Evolutionary conservation across 2,888 invertebrate species (phyloP), one percentile per base, ranked within the genome.

Genomic region (Ophion obscuratus): DNA sequence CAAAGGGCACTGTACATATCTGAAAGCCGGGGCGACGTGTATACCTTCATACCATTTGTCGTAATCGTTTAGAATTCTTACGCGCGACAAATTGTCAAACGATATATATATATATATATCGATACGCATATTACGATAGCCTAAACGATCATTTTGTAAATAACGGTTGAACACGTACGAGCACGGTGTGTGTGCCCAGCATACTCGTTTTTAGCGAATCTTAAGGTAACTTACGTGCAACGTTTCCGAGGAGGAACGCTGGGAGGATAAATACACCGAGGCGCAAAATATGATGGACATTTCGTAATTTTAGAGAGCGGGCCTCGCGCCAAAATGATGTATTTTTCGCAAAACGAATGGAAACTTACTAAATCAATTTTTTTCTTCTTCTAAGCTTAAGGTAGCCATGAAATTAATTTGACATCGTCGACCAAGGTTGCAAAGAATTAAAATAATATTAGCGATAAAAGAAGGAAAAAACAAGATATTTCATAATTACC

Each of bases 111-210:
- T n/a, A 61, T 20, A 31, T 53, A 53, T 53, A 53, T 53, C 17
- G 10, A 27, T 70, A 70, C n/a, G 59, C 14, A 57, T 47, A 59
- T 62, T 61, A 71, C 47, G 66, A 74, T 70, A 77, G 81, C 53
- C 64, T 83, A 82, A 85, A 44, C 47, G 57, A 75, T 88, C 85
- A 84, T 83, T 85, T 82, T 68, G 86, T 88, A 87, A 87, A 87
- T 88, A 88, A 85, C 85, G 83, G 83, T 85, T 81, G 27, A 83
- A 83, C 64, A 53, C 57, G 75, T 80, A 81, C 75, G 57, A 64
- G 75, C 71, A n/a, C 36, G n/a, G 66, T 67, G 53, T 20, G 53
- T 20, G 70, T 68, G 78, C 70, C 73, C 87, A 59, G 59, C 20
- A n/a, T 86, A 74, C 59, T 78, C 68, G 74, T 47, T 86, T 84